Base-by-base conservation (phyloP, 2,797 vertebrate species). In the Xyrichtys novacula region DNA sequence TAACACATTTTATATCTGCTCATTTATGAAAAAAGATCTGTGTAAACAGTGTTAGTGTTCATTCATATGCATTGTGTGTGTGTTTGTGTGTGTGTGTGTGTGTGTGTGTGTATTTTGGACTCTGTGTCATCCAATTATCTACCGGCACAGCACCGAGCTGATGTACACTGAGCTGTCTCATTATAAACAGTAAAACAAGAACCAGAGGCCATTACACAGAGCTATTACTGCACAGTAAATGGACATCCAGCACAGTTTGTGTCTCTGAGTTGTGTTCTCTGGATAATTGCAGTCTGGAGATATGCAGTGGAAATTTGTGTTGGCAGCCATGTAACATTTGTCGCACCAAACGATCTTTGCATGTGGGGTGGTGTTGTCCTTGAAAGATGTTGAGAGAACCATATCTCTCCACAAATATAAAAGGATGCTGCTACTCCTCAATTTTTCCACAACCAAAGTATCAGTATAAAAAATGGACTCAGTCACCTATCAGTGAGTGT, bases 171-270 rank as follows among this genome's bases (percentile, higher is more conserved):
- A 79, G 74, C 56, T 44, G 29, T 74, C 84, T 88, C 85, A 86
- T 86, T 84, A 83, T 70, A 47, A 85, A 65, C 71, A 73, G 73
- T 75, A 70, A 82, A 72, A 84, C 78, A 70, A 76, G 56, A 75
- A 69, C 38, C 75, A 75, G 77, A 60, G 56, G 81, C 80, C 39
- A 73, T 87, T 85, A 84, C 68, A 71, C 26, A 0, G 44, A 31
- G 32, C 69, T 63, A 76, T 76, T 70, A 71, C 62, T 49, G 62
- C 55, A 52, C 76, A 58, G 65, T 66, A 71, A 81, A 74, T 10
- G 66, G 46, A 62, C 16, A 0, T 62, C 23, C 34, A 46, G 23
- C 12, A 7, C 32, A 19, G 36, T 52, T 53, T 43, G 43, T 66
- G 61, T 68, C 40, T 12, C 16, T 61, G 53, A 31, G 31, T 32